Base-by-base conservation (phyloP, 1,140 invertebrate species). In the Bombus huntii region DNA sequence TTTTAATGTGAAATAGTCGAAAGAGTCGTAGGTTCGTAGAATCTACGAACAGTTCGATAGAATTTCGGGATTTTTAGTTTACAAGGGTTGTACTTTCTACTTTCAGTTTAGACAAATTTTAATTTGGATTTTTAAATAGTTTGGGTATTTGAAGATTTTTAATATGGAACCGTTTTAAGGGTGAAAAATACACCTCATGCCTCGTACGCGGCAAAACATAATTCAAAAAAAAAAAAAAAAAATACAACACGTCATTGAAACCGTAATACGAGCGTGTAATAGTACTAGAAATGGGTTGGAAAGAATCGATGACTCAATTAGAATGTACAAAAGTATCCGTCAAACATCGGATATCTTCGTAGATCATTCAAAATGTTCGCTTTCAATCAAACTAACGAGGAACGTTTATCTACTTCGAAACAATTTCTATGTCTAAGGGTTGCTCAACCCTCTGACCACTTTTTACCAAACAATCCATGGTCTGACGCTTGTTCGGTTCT, bases 321-420 rank as follows among this genome's bases (percentile, higher is more conserved):
- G 34, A 68, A 68, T 66, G 13, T 31, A 8, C 65, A 31, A 66
- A 66, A 66, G 65, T 66, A 66, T 66, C 5, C 65, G 2, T 31
- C n/a, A 66, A 31, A 31, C 65, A 31, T 31, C 6, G 13, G 65
- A 31, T 68, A 22, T 9, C 18, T 22, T 22, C 34, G 37, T 37
- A 22, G 31, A 34, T 22, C 34, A 8, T 37, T 22, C 66, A 0
- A 18, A 22, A 37, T 34, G 66, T 68, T 34, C 15, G 13, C 66
- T 68, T 68, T 68, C 34, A 12, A 71, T 39, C 34, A 39, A 71
- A 39, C 37, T 39, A 71, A 71, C 25, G 37, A 71, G 68, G 5
- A 31, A 71, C 68, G 68, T 71, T 71, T 39, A 39, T 71, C 68
- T 25, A 31, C 68, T 25, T 39, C 34, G 68, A 71, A 71, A 71